Evolutionary conservation across 2,113 vertebrate species (phyloP).

Genomic region (Lepisosteus osseus): DNA sequence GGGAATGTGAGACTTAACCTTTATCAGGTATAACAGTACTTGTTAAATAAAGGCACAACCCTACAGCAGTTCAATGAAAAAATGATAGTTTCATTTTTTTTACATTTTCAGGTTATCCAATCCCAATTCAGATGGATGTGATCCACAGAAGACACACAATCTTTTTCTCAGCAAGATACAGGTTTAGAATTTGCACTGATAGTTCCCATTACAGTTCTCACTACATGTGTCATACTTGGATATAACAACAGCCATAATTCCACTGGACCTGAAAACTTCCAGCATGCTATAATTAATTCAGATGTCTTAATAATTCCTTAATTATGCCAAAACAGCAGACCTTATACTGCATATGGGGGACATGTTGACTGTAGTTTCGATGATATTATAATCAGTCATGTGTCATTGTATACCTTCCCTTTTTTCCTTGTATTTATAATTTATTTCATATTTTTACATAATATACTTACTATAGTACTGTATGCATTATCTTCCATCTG

Average conservation of each 20-base stretch:
- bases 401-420: conserved; percentile 35
- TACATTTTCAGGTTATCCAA: no score
- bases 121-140: no score
- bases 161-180: neutral
- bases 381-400: conserved; percentile 22
- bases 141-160: neutral
- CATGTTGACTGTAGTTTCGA: conserved; percentile 33
- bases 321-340: conserved; percentile 38
- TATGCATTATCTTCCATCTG: no score
- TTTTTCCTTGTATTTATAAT: neutral
- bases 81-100: no score
- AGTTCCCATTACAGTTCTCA: neutral
- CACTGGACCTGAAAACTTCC: conserved; percentile 32
- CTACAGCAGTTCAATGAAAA: conserved; percentile 33
- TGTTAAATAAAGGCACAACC: conserved; percentile 60
- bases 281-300: conserved; percentile 43
- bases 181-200: neutral
- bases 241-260: conserved; percentile 41
- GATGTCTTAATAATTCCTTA: conserved; percentile 42
- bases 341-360: conserved; percentile 35
- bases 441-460: neutral
- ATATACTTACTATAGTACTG: no score
- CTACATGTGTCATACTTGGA: neutral
- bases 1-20: neutral
- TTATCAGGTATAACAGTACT: conserved; percentile 35